Conservation (phyloP, 1,140 invertebrate genomes). For the Metaphire vulgaris region DNA sequence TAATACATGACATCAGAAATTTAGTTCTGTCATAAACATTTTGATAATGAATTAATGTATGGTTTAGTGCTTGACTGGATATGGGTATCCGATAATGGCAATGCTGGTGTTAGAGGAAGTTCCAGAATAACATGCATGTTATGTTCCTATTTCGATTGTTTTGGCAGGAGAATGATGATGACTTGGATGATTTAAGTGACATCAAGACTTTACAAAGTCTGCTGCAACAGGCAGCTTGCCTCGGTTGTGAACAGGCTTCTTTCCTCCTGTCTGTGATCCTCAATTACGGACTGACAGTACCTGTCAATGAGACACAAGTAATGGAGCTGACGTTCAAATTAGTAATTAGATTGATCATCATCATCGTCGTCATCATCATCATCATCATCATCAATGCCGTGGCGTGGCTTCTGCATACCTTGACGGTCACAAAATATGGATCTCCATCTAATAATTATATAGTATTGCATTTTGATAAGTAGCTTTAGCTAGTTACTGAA, state of each 20-base stretch:
- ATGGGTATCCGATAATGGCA: too few species aligned
- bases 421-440: too few species aligned
- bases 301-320: slow-evolving; percentile 40
- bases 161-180: slow-evolving; percentile 9
- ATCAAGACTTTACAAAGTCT: slow-evolving; percentile 10
- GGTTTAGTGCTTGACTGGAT: neutral
- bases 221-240: slow-evolving; percentile 40
- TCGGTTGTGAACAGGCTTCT: slow-evolving; percentile 41
- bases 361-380: too few species aligned
- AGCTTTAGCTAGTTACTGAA: too few species aligned
- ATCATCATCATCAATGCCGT: too few species aligned
- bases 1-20: too few species aligned
- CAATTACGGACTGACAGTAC: slow-evolving; percentile 38
- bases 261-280: slow-evolving; percentile 40
- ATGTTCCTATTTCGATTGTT: neutral
- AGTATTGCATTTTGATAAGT: too few species aligned
- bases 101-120: neutral
- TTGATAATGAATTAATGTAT: neutral
- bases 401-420: too few species aligned
- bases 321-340: too few species aligned
- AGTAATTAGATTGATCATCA: too few species aligned
- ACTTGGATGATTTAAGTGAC: neutral
- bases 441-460: too few species aligned
- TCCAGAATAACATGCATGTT: neutral
- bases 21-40: neutral